phyloP scores from a whole-genome alignment of 1,140 invertebrate species.

The Polyergus mexicanus region DNA sequence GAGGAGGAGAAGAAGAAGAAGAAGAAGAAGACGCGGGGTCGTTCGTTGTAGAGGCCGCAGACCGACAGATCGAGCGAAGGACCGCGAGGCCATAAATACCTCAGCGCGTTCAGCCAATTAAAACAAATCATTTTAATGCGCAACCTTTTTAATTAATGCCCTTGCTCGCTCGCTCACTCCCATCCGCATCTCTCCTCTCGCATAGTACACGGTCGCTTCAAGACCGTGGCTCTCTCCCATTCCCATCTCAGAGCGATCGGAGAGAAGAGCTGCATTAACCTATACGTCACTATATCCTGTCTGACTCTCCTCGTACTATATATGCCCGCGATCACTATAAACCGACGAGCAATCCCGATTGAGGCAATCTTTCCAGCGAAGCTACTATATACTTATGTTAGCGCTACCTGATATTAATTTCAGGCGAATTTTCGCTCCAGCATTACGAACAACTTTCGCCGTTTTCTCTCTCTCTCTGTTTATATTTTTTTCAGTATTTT shows the following conservation, averaged over 20 bases:
- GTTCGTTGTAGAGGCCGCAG: constrained; percentile 76
- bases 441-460: constrained; percentile 22
- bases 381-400: constrained; percentile 67
- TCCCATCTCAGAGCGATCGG: constrained; percentile 80
- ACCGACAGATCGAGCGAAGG: constrained; percentile 79
- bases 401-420: constrained; percentile 82
- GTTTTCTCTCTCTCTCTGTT: neutral
- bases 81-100: constrained; percentile 85
- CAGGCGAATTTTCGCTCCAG: constrained; percentile 74
- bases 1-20: constrained; percentile 10
- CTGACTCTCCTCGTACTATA: constrained; percentile 40
- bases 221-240: constrained; percentile 71
- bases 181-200: constrained; percentile 77
- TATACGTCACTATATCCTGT: constrained; percentile 69
- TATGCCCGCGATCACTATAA: constrained; percentile 37
- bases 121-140: constrained; percentile 87
- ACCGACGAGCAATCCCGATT: constrained; percentile 37
- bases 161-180: constrained; percentile 82
- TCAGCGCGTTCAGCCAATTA: constrained; percentile 86
- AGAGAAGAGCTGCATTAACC: constrained; percentile 78
- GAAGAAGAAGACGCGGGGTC: constrained; percentile 62
- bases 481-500: constrained; percentile 40
- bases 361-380: constrained; percentile 51
- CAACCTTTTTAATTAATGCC: constrained; percentile 87
- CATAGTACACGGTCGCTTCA: constrained; percentile 75